Evolutionary conservation across 2,888 invertebrate species (phyloP), one percentile per base, ranked within the genome.

Genomic region (Tinea semifulvella): DNA sequence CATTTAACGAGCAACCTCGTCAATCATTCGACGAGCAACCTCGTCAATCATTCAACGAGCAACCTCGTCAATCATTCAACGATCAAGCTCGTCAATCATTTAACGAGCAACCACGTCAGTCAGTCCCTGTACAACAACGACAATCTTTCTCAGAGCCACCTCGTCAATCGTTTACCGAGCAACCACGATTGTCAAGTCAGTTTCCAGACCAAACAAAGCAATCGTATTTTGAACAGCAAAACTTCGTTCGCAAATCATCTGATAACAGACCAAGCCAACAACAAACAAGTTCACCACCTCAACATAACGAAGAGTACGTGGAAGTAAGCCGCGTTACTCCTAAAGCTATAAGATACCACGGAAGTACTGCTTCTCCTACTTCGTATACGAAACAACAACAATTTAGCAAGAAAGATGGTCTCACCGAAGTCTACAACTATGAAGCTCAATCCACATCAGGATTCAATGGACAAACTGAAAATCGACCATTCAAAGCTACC

Each of bases 291-390:
- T 51, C 56, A 6, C 50, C 54, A 8, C 74, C 70, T 50, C 68
- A 74, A 53, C 68, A 63, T 52, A 68, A 69, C 56, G 68, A 48
- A 42, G 80, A 80, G 55, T 80, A 80, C 49, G 79, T 80, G 2
- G 80, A 80, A 66, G 79, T 80, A 5, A 68, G 67, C 42, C 64
- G 75, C 49, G 75, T 76, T 6, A 71, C 71, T 5, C 74, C 79
- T 3, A 79, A 77, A 53, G 65, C 25, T 1, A 68, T 57, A 46
- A 61, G 63, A 50, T 69, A 59, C 51, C 69, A 62, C 26, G 6
- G 11, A 51, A 57, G 63, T 0, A 66, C 58, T 44, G 65, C 56
- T 31, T 60, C 65, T 1, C 57, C 70, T 20, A 62, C 71, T 1
- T 58, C 68, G 8, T 58, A 67, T 1, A 68, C 67, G 47, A 53